Evolutionary conservation across 2,113 vertebrate genomes (phyloP).

Genomic region (Neolamprologus devosi): DNA sequence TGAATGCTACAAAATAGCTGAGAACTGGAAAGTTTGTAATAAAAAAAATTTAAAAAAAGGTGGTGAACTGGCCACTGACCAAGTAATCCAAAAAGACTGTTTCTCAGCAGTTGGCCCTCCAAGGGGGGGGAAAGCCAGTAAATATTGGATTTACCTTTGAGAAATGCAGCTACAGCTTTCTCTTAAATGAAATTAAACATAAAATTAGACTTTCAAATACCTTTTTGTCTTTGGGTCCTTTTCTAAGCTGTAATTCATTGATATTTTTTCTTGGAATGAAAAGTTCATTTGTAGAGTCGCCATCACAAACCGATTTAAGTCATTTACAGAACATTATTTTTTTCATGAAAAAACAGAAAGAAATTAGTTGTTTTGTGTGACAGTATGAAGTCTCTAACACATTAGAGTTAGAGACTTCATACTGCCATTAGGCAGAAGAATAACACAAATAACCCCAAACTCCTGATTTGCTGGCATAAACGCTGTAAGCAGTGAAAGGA

Average conservation of each 20-base stretch:
- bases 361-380: neutral
- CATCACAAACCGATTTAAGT: neutral
- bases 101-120: neutral
- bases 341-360: neutral
- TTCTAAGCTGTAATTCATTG: neutral
- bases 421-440: neutral
- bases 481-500: constrained; percentile 20
- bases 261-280: neutral
- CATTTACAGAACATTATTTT: neutral
- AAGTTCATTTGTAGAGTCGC: neutral
- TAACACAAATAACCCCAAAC: constrained; percentile 21
- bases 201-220: neutral
- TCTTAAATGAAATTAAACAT: neutral
- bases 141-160: neutral
- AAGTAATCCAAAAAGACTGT: neutral
- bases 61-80: neutral
- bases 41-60: neutral
- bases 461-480: constrained; percentile 9
- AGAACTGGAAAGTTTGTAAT: neutral
- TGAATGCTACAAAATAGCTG: neutral
- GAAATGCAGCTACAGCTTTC: neutral
- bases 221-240: neutral
- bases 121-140: neutral
- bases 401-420: neutral
- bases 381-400: neutral